Conservation (phyloP, 2,113 vertebrate genomes). For the Connochaetes taurinus region DNA sequence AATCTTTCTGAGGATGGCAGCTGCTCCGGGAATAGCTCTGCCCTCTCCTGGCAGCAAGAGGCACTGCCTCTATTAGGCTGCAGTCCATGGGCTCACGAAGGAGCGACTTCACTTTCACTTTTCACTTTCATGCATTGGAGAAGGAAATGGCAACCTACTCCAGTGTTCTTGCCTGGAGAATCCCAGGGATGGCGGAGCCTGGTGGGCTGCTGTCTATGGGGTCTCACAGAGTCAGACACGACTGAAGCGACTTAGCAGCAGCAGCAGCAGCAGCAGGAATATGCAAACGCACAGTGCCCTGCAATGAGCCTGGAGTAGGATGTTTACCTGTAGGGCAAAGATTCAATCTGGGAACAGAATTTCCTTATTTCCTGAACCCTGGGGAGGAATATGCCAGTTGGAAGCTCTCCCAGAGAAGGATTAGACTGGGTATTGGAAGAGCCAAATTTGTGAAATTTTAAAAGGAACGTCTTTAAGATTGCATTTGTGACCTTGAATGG, state of each 20-base stretch:
- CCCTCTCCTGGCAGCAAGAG: neutral
- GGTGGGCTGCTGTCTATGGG: too few species aligned
- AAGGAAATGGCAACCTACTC: too few species aligned
- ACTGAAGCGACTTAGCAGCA: too few species aligned
- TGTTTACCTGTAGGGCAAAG: neutral
- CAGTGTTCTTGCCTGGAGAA: too few species aligned
- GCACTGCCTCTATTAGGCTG: neutral
- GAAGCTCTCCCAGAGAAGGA: neutral
- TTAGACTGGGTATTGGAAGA: neutral
- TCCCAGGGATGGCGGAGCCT: too few species aligned
- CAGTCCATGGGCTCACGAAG: too few species aligned
- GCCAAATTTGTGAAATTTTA: neutral
- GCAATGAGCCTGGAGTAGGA: neutral
- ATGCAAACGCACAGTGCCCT: accelerated
- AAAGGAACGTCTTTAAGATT: neutral
- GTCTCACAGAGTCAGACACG: too few species aligned
- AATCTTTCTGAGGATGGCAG: neutral
- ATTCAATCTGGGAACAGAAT: neutral
- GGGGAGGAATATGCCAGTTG: neutral
- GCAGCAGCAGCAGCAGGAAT: neutral
- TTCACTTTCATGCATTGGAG: too few species aligned
- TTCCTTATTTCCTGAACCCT: neutral
- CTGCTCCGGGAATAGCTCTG: neutral
- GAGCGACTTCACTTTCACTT: too few species aligned
- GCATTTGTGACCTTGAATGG: neutral